phyloP scores from a whole-genome alignment of 2,113 vertebrate genomes.

The Uria aalge region DNA sequence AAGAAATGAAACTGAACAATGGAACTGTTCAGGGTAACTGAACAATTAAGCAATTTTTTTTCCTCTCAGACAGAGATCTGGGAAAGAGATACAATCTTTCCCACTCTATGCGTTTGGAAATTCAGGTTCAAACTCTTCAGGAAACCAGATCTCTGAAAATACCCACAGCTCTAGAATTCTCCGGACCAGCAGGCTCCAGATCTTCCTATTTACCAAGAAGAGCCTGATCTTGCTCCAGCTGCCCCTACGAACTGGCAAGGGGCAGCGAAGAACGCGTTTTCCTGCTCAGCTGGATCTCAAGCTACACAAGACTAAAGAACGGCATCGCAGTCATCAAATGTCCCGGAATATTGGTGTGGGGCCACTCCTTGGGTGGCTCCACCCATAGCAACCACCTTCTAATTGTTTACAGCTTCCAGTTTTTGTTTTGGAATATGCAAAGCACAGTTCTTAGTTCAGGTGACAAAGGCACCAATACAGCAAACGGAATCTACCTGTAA shows the following conservation, averaged over 20 bases:
- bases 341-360: background rate
- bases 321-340: accelerated
- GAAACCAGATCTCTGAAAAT: background rate
- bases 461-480: background rate
- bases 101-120: background rate
- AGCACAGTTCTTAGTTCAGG: background rate
- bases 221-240: background rate
- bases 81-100: background rate
- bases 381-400: background rate
- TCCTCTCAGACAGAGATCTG: background rate
- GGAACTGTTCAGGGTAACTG: background rate
- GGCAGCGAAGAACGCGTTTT: background rate
- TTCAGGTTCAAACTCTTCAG: background rate
- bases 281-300: background rate
- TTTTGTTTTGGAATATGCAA: background rate
- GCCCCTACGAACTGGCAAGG: background rate
- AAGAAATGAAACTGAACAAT: background rate
- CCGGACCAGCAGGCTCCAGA: background rate
- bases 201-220: background rate
- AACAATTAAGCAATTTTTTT: background rate
- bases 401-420: background rate
- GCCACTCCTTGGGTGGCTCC: background rate
- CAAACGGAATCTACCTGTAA: background rate
- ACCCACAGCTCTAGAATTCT: background rate
- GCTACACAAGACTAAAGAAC: background rate